These are phyloP conservation scores for Istiophorus platypterus DNA, from an alignment of 2,113 vertebrate species.

Conservation along the genomic window DNA sequence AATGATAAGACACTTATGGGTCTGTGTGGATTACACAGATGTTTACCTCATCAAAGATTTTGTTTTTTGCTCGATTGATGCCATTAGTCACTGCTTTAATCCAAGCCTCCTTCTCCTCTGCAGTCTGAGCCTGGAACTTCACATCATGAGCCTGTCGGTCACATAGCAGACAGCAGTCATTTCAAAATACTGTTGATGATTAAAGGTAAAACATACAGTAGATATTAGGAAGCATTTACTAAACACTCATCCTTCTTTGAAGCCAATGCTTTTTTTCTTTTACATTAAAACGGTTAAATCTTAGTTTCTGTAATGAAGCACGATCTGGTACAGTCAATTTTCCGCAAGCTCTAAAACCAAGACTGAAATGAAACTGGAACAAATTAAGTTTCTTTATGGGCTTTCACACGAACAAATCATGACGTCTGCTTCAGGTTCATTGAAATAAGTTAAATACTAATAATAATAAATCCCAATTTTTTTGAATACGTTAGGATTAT, in stretches of 20 bases:
- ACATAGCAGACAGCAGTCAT: neutral
- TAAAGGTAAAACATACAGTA: neutral
- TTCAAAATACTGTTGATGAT: neutral
- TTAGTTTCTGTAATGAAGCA: no score
- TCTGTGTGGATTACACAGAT: neutral
- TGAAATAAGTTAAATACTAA: no score
- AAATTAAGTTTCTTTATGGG: no score
- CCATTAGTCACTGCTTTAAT: constrained; percentile 93
- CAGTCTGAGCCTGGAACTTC: constrained; percentile 90
- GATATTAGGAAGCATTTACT: neutral
- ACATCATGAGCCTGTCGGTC: constrained; percentile 90
- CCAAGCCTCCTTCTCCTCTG: constrained; percentile 94
- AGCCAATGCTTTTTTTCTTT: no score
- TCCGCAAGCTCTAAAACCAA: no score
- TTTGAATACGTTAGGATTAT: no score
- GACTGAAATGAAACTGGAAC: no score
- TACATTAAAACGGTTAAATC: no score
- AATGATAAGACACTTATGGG: neutral
- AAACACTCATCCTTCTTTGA: neutral
- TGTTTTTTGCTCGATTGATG: constrained; percentile 94
- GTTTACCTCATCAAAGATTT: constrained; percentile 93
- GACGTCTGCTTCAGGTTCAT: no score
- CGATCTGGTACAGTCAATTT: no score
- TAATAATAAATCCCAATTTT: no score
- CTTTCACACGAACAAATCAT: no score